Evolutionary conservation across 2,113 vertebrate species (phyloP), one percentile per base, ranked within the genome.

Genomic region (Hypomesus transpacificus): DNA sequence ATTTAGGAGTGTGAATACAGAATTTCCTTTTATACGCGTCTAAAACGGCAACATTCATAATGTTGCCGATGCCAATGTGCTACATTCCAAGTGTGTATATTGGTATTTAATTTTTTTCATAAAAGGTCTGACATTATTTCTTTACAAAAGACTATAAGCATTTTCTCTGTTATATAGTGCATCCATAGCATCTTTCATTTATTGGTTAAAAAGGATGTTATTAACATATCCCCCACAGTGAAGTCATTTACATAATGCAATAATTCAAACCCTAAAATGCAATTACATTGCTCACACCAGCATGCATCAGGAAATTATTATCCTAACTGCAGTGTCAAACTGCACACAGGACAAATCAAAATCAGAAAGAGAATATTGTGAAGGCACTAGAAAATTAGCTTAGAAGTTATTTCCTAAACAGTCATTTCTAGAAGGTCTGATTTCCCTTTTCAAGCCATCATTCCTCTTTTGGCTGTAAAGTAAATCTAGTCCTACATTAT

Each of bases 241-340:
- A 81, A 83, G 75, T 84, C 22, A 85, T 91, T 89, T 87, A 69
- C 87, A 88, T 88, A 88, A 87, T 85, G 81, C 80, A 86, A 88
- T 88, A 88, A 91, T 82, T 87, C 83, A 80, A 80, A 87, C 84
- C 84, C 86, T 85, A 85, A 84, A 87, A 86, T 85, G 86, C 82
- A 89, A 89, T 86, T 87, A 84, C 84, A 84, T 84, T 89, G 86
- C 84, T 89, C 85, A 88, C 74, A 85, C 79, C 76, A 83, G 80
- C 82, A 88, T 87, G 78, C 79, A 81, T 68, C 66, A 75, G 78
- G 82, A 84, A 87, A 85, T 85, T 79, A 85, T 81, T 84, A 75
- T 76, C 75, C 76, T 87, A 84, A 87, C 84, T 84, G 74, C 76
- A 68, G 71, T 84, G 86, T 87, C 80, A 88, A 65, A 87, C 77